Evolutionary conservation across 2,113 vertebrate genomes (phyloP).

Genomic region (Carollia perspicillata): DNA sequence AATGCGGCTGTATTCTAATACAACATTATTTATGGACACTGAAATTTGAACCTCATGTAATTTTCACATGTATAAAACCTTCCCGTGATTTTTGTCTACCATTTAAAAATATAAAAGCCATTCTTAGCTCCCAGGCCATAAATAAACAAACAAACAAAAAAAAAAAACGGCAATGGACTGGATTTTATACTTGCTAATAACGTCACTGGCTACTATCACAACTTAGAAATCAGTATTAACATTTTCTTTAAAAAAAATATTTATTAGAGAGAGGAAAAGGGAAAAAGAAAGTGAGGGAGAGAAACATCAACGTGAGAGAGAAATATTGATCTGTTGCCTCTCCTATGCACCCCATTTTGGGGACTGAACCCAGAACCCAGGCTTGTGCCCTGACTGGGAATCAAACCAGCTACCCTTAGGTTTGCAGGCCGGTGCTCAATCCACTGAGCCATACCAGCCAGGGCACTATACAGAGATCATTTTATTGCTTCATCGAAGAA

Average conservation of each 20-base stretch:
- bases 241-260: background rate
- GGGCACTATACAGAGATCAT: background rate
- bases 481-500: background rate
- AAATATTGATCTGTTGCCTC: no score
- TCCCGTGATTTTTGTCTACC: background rate
- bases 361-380: no score
- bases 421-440: no score
- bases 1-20: background rate
- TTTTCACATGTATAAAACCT: background rate
- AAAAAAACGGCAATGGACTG: background rate
- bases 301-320: no score
- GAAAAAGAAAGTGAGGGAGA: no score
- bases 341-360: no score
- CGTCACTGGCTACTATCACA: background rate
- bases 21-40: background rate
- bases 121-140: background rate
- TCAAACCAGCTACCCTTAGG: no score
- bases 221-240: background rate
- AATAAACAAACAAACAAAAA: background rate
- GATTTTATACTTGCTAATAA: background rate
- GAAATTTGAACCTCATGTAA: slow-evolving; percentile 30
- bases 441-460: no score
- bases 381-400: no score
- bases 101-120: slow-evolving; percentile 19
- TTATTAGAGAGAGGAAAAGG: no score